Conservation (phyloP, 2,888 invertebrate genomes). For the Pterobdella sp. region DNA sequence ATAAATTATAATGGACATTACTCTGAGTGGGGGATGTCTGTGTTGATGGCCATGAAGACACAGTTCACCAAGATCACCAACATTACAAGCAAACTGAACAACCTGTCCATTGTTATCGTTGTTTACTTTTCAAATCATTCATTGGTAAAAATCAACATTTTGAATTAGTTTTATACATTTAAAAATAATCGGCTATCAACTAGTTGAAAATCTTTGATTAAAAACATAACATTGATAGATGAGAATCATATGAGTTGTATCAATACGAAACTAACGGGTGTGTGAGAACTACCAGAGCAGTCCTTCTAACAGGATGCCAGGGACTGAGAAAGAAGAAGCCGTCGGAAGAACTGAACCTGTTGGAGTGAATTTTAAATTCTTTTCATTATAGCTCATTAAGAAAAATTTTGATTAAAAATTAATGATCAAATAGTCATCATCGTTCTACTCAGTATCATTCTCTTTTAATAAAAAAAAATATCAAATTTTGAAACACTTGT, state of each 20-base stretch:
- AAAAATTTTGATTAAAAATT: no score
- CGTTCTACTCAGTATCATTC: no score
- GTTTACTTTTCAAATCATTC: background rate
- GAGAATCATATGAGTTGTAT: no score
- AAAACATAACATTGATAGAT: no score
- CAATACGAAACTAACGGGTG: slow-evolving; percentile 68
- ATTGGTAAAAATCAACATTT: background rate
- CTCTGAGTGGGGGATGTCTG: slow-evolving; percentile 26
- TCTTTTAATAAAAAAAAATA: no score
- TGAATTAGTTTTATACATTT: no score
- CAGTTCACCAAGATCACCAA: slow-evolving; percentile 96
- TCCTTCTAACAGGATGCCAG: slow-evolving; percentile 92
- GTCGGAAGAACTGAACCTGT: slow-evolving; percentile 81
- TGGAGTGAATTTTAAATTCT: background rate
- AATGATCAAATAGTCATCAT: no score
- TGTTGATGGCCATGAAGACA: slow-evolving; percentile 77
- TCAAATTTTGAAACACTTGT: no score
- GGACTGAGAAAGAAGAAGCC: slow-evolving; percentile 91
- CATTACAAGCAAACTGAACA: slow-evolving; percentile 95
- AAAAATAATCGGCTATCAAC: no score
- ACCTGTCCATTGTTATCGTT: slow-evolving; percentile 43
- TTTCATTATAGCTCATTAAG: no score
- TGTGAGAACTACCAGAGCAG: slow-evolving; percentile 93
- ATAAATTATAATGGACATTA: background rate
- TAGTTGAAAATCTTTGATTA: no score